A percentile compares a stretch with the other conserved stretches of the same genome.
Conservation (phyloP, 2,888 invertebrate genomes). For the Piscicola geometra region DNA sequence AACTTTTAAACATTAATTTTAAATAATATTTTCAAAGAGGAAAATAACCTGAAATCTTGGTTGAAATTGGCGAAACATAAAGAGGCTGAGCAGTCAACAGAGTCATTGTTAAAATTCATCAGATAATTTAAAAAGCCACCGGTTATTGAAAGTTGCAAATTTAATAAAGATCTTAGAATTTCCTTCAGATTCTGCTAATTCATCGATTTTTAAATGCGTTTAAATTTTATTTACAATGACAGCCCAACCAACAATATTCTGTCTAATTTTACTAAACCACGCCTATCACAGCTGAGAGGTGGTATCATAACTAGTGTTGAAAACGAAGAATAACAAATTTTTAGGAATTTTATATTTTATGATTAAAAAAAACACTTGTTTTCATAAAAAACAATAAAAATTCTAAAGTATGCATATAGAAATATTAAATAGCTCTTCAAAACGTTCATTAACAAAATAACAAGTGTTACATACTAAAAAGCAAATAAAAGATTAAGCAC, state of each 20-base stretch:
- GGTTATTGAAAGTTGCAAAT: background rate
- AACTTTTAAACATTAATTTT: no score
- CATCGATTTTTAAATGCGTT: constrained; percentile 12
- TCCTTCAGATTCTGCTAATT: background rate
- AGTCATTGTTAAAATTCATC: constrained; percentile 32
- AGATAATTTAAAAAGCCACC: background rate
- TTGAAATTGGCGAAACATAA: constrained; percentile 30
- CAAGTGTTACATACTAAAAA: no score
- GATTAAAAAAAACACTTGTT: no score
- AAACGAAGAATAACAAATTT: no score
- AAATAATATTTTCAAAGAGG: background rate
- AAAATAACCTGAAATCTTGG: constrained; percentile 29
- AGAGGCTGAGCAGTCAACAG: background rate
- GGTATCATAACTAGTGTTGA: background rate
- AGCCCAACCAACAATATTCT: background rate
- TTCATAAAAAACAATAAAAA: no score
- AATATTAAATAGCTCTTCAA: no score
- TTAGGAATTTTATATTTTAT: no score
- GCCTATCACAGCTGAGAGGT: constrained; percentile 10
- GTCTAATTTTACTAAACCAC: background rate
- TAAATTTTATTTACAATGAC: background rate
- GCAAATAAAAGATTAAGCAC: no score
- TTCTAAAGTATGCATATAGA: no score
- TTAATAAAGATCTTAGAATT: background rate
- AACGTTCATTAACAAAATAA: no score